Evolutionary conservation across 2,888 invertebrate species (phyloP), one percentile per base, ranked within the genome.

Genomic region (Leucophenga montana): DNA sequence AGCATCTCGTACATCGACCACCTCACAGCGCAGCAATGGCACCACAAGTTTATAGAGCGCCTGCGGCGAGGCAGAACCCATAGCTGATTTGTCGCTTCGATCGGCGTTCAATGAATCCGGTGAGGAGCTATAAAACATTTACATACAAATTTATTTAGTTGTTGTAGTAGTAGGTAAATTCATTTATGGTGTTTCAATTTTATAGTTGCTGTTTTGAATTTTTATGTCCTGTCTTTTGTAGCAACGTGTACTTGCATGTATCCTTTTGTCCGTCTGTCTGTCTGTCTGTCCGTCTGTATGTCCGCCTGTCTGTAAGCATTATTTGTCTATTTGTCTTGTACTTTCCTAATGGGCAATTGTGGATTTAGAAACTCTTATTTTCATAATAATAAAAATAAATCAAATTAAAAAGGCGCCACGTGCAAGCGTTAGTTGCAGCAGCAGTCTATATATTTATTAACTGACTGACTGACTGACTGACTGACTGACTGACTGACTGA

Each of bases 41-140:
- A 97, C 95, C 13, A 98, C 93, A 77, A 97, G 91, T 89, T 98
- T 98, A 89, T 98, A 98, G 39, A 99, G 91, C 31, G 95, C 94
- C 44, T 93, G 92, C 0, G 97, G 97, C 53, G 96, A 93, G 56
- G 95, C 94, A 74, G 91, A 92, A 50, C 91, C 90, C 77, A 89
- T 85, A 9, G 90, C 90, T 84, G 95, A 95, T 81, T 93, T 94
- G 77, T 95, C 95, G 83, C 91, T 92, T 77, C 95, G 92, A 90
- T 96, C 96, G 44, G 93, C 93, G 86, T 94, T 95, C 82, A 95
- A 90, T 87, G 95, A 96, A 88, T 97, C 97, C 69, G 97, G 97
- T 22, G 96, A 97, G 39, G 97, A 97, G 86, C 96, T 97, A 89
- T 68, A 90, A 89, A 78, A 64, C 31, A 59, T 59, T 22, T 64